Conservation (phyloP, 2,888 invertebrate species). For the Uloborus plumipes region DNA sequence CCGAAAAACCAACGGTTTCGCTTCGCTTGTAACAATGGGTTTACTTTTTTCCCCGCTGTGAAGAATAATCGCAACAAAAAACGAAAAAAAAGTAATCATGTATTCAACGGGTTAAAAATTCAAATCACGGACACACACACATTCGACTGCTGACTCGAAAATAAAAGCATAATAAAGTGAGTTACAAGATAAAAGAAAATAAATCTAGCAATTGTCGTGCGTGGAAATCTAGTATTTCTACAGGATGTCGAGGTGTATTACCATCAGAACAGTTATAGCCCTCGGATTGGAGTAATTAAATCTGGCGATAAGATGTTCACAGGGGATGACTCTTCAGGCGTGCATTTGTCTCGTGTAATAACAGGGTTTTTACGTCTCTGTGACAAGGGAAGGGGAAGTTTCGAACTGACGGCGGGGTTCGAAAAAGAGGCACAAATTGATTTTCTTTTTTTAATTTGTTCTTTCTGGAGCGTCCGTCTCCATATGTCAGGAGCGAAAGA, state of each 20-base stretch:
- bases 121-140: slow-evolving; percentile 38
- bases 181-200: slow-evolving; percentile 9
- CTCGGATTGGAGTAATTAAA: slow-evolving; percentile 51
- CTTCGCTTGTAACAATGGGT: slow-evolving; percentile 49
- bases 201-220: slow-evolving; percentile 31
- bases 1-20: slow-evolving; percentile 18
- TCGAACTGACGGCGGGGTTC: slow-evolving; percentile 17
- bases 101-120: slow-evolving; percentile 48
- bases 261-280: slow-evolving; percentile 27
- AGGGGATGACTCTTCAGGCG: slow-evolving; percentile 11
- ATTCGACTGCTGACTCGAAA: not conserved
- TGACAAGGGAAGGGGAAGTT: slow-evolving; percentile 31
- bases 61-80: not conserved
- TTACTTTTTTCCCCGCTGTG: slow-evolving; percentile 4
- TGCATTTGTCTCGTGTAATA: slow-evolving; percentile 48
- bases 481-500: too few relatives aligned
- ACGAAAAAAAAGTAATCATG: not conserved
- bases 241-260: slow-evolving; percentile 40
- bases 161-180: slow-evolving; percentile 5
- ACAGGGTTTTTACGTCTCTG: slow-evolving; percentile 45
- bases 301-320: slow-evolving; percentile 49
- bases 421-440: slow-evolving; percentile 40
- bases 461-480: not conserved
- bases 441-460: slow-evolving; percentile 31
- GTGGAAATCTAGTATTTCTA: slow-evolving; percentile 33